Base-by-base conservation (phyloP, 2,888 invertebrate species). In the Heliconius aoede region DNA sequence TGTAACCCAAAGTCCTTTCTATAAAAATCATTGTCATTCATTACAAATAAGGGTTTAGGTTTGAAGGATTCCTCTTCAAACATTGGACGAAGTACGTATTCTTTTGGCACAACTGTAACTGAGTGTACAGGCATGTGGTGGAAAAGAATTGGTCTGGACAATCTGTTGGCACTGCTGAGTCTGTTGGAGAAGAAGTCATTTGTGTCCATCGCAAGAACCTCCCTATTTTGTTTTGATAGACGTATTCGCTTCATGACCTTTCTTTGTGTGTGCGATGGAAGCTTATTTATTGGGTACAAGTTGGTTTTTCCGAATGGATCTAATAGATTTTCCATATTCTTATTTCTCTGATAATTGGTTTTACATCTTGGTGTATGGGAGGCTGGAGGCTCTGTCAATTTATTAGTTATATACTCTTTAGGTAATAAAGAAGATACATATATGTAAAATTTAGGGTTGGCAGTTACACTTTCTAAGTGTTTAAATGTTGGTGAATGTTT, bases 151-250 rank as follows among this genome's bases (percentile, higher is more conserved):
- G 40, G 32, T 40, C 60, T 72, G 18, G 60, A 61, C 24, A 36
- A 21, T 40, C 26, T 36, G 24, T 26, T 60, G 32, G 4, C 21
- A 36, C 26, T 26, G 21, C 18, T 61, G 26, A 40, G 83, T 75
- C 84, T 83, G 69, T 83, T 82, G 1, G 85, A 84, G 58, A 87
- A 85, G 69, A 89, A 88, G 60, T 88, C 86, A 69, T 85, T 80
- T 7, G 87, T 85, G 46, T 89, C 84, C 81, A 86, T 85, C 15
- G 84, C 81, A 13, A 85, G 78, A 13, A 86, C 80, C 28, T 85
- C 81, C 68, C 83, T 86, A 15, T 79, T 84, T 74, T 82, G 86
- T n/a, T 81, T 84, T 1, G 79, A 78, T 26, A 86, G 69, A 71
- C 81, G 79, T 79, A 89, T 83, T 77, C 80, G 82, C 80, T 82